Evolutionary conservation across 2,113 vertebrate species (phyloP).

Genomic region (Tachycineta bicolor): DNA sequence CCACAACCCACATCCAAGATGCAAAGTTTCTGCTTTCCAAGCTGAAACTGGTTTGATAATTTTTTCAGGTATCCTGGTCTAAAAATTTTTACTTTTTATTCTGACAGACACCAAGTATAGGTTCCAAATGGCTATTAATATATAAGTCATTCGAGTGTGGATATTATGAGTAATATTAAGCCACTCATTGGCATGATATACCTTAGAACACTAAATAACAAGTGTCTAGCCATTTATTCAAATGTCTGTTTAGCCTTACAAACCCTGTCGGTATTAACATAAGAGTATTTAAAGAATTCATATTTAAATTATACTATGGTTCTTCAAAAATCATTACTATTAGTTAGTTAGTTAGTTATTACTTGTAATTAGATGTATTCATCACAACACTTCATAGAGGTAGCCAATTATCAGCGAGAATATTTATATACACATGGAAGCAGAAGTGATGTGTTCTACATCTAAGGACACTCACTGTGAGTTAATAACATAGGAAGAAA

Average conservation of each 20-base stretch:
- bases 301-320: not conserved
- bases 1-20: too few species aligned
- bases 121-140: not conserved
- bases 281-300: not conserved
- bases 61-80: not conserved
- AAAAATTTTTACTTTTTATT: not conserved
- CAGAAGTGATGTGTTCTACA: not conserved
- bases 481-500: not conserved
- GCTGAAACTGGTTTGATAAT: not conserved
- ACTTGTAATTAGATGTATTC: slow-evolving; percentile 11
- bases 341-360: not conserved
- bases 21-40: not conserved
- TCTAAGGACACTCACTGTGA: not conserved
- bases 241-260: not conserved
- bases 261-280: not conserved
- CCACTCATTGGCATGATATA: not conserved
- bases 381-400: not conserved
- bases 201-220: not conserved
- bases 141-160: not conserved
- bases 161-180: not conserved
- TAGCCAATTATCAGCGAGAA: not conserved
- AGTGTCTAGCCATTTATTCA: not conserved
- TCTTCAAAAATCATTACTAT: not conserved
- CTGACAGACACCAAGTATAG: not conserved
- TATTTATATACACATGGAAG: not conserved